These are phyloP conservation scores for Dendroctonus ponderosae DNA, from an alignment of 1,140 invertebrate genomes.

Conservation along the genomic window DNA sequence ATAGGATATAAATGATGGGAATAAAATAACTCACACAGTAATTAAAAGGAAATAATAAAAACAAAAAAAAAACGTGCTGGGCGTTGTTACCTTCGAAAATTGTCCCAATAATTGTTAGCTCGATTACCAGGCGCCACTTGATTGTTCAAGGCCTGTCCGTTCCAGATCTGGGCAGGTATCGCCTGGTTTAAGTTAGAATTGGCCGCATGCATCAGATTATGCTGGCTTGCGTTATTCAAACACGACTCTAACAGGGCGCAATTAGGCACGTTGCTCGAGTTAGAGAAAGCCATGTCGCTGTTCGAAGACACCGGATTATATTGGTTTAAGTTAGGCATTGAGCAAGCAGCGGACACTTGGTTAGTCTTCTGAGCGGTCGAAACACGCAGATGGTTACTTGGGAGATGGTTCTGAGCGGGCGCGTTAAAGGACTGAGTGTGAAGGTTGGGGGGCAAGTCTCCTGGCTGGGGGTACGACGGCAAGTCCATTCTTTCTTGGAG, in stretches of 20 bases:
- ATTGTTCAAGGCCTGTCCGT: constrained; percentile 68
- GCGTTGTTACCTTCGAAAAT: constrained; percentile 75
- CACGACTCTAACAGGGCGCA: constrained; percentile 41
- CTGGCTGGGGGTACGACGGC: constrained; percentile 11
- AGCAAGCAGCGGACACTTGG: constrained; percentile 42
- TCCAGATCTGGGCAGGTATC: constrained; percentile 49
- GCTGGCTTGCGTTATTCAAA: constrained; percentile 40
- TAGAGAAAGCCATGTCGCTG: constrained; percentile 37
- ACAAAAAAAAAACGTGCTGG: constrained; percentile 2
- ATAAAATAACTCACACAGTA: constrained; percentile 15
- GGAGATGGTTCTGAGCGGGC: constrained; percentile 8
- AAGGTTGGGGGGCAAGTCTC: constrained; percentile 10
- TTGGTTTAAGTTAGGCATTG: constrained; percentile 45
- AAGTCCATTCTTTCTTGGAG: constrained; percentile 31
- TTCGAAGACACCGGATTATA: constrained; percentile 38
- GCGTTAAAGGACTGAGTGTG: constrained; percentile 9
- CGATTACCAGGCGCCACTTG: constrained; percentile 83
- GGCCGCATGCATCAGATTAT: constrained; percentile 40
- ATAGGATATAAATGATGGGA: constrained; percentile 1
- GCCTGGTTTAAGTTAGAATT: constrained; percentile 38
- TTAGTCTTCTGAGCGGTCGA: constrained; percentile 37
- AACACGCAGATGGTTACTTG: constrained; percentile 20
- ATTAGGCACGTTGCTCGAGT: constrained; percentile 38
- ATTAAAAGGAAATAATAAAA: constrained; percentile 7
- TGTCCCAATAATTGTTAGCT: constrained; percentile 90